phyloP scores from a whole-genome alignment of 2,888 invertebrate genomes.

The Steinernema hermaphroditum region DNA sequence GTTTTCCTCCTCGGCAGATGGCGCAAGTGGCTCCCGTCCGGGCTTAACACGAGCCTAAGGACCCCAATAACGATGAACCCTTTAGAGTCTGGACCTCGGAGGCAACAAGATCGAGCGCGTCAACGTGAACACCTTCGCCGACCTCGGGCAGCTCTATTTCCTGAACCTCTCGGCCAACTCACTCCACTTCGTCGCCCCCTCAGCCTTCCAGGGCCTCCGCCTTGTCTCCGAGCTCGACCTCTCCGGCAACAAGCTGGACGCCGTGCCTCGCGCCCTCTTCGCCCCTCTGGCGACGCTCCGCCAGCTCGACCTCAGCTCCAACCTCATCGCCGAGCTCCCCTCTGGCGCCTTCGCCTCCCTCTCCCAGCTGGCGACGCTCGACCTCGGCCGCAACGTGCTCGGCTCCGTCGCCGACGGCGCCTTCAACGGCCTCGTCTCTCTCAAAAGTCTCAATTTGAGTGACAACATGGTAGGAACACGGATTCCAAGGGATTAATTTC shows the following conservation, averaged over 20 bases:
- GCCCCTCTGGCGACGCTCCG: background rate
- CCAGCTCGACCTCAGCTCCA: slow-evolving; percentile 31
- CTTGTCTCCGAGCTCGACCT: slow-evolving; percentile 34
- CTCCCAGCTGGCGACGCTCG: slow-evolving; percentile 33
- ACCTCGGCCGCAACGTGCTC: slow-evolving; percentile 21
- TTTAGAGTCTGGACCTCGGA: slow-evolving; percentile 37
- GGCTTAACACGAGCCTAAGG: no score
- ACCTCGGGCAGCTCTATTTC: slow-evolving; percentile 17
- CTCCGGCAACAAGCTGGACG: slow-evolving; percentile 24
- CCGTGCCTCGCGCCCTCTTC: slow-evolving; percentile 20
- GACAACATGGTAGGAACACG: background rate
- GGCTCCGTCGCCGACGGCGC: slow-evolving; percentile 29
- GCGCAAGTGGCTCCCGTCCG: slow-evolving; percentile 1
- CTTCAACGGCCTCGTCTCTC: slow-evolving; percentile 30
- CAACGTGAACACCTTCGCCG: slow-evolving; percentile 33
- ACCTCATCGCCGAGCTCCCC: slow-evolving; percentile 11
- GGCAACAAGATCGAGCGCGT: slow-evolving; percentile 36
- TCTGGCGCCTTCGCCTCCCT: slow-evolving; percentile 19
- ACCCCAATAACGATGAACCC: background rate
- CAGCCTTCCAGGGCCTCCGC: slow-evolving; percentile 31
- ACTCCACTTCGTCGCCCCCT: slow-evolving; percentile 33
- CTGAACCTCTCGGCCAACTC: slow-evolving; percentile 35
- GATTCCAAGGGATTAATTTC: background rate
- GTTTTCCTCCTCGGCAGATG: background rate
- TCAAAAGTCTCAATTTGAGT: slow-evolving; percentile 30